Evolutionary conservation across 2,888 invertebrate species (phyloP).

Genomic region (Ferrisia virgata): DNA sequence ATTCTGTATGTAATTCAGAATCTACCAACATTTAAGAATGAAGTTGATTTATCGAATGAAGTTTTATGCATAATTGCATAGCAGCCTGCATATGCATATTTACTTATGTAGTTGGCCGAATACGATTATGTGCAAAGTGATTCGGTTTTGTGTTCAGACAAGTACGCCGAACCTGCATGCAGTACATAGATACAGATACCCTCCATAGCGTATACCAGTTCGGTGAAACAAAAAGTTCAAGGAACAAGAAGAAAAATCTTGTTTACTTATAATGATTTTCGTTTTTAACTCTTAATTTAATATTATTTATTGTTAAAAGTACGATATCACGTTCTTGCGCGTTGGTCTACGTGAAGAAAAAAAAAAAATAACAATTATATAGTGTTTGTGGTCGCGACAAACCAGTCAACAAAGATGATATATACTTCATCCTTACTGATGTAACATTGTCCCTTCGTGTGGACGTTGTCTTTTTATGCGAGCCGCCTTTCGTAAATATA

Average conservation of each 20-base stretch:
- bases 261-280: slow-evolving; percentile 20
- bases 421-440: slow-evolving; percentile 42
- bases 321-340: slow-evolving; percentile 40
- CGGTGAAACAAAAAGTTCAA: slow-evolving; percentile 14
- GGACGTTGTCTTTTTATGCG: slow-evolving; percentile 44
- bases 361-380: slow-evolving; percentile 41
- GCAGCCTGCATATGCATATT: too few relatives aligned
- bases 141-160: not conserved
- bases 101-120: not conserved
- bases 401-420: slow-evolving; percentile 38
- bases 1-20: too few relatives aligned
- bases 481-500: slow-evolving; percentile 38
- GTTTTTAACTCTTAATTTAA: slow-evolving; percentile 42
- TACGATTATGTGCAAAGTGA: not conserved
- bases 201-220: not conserved
- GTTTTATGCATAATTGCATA: not conserved
- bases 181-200: not conserved
- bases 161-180: not conserved
- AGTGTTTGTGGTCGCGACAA: slow-evolving; percentile 24
- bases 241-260: not conserved
- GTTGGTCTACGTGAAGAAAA: slow-evolving; percentile 21
- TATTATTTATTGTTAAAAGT: slow-evolving; percentile 44
- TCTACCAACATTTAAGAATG: too few relatives aligned
- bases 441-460: slow-evolving; percentile 44
- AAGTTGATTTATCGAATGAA: too few relatives aligned